A percentile compares a stretch with the other conserved stretches of the same genome.
phyloP scores from a whole-genome alignment of 2,888 invertebrate species.

The Hirudinaria manillensis region DNA sequence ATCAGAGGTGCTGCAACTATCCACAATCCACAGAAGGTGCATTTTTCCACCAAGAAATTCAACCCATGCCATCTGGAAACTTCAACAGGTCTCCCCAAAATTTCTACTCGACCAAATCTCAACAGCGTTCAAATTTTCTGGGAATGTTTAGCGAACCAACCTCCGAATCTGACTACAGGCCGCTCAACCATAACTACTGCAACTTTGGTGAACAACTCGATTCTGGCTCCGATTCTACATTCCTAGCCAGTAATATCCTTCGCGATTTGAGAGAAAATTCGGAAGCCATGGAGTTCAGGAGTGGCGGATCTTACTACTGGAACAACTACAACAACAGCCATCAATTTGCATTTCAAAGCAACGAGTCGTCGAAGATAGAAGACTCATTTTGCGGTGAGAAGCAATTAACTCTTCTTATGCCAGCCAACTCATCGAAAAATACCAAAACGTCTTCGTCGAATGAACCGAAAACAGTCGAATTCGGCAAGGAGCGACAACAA shows the following conservation, averaged over 20 bases:
- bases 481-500: neutral
- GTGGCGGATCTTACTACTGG: conserved; percentile 6
- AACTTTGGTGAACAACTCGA: neutral
- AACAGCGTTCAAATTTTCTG: neutral
- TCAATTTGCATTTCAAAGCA: neutral
- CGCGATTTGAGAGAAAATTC: conserved; percentile 20
- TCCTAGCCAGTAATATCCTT: conserved; percentile 24
- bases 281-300: conserved; percentile 4
- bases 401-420: neutral
- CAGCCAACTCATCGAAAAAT: neutral
- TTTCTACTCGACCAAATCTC: neutral
- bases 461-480: neutral
- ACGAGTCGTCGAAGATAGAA: neutral
- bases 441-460: neutral
- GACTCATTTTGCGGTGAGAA: neutral
- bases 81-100: conserved; percentile 8
- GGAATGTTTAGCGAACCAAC: neutral
- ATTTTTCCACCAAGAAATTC: too few species aligned
- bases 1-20: neutral
- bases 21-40: too few species aligned
- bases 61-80: too few species aligned
- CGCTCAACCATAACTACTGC: neutral
- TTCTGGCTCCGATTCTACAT: conserved; percentile 11
- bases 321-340: conserved; percentile 3
- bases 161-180: neutral